A percentile compares a stretch with the other conserved stretches of the same genome.
Evolutionary conservation across 2,113 vertebrate genomes (phyloP).

Genomic region (Petroica traversi): DNA sequence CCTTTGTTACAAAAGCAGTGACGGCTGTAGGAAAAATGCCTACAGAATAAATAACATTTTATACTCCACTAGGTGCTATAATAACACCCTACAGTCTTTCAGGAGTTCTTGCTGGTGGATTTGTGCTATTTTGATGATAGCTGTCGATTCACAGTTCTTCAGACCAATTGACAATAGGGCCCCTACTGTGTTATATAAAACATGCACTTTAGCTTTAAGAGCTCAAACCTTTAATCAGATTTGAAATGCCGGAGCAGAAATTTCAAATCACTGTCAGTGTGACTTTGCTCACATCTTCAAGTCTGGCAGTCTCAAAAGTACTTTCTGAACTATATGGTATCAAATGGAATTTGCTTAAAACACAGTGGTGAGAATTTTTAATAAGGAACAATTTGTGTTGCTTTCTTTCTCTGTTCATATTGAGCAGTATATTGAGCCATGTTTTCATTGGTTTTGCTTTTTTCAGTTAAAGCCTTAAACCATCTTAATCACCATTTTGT

Average conservation of each 20-base stretch:
- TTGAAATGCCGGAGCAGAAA: conserved; percentile 20
- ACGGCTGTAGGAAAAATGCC: background rate
- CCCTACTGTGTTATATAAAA: conserved; percentile 32
- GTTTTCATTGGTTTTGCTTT: background rate
- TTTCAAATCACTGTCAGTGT: conserved; percentile 17
- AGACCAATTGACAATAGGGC: background rate
- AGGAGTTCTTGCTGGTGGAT: conserved; percentile 33
- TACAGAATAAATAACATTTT: conserved; percentile 24
- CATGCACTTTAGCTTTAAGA: conserved; percentile 54
- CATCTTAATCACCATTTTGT: background rate
- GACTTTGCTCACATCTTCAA: background rate
- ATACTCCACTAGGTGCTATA: conserved; percentile 38
- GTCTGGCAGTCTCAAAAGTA: background rate
- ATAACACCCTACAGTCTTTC: conserved; percentile 19
- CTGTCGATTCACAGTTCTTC: conserved; percentile 6
- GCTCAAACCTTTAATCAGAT: conserved; percentile 60
- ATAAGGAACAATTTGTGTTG: background rate
- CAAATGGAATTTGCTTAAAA: conserved; percentile 22
- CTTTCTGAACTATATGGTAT: background rate
- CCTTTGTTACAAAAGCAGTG: background rate
- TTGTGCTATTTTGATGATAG: conserved; percentile 55
- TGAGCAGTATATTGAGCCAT: background rate
- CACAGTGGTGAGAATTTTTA: background rate
- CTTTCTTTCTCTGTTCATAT: background rate
- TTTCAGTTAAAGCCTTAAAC: background rate